Percentiles rank a stretch among this genome's conserved stretches.
Conservation (phyloP, 2,888 invertebrate genomes). For the Aporophyla lueneburgensis region DNA sequence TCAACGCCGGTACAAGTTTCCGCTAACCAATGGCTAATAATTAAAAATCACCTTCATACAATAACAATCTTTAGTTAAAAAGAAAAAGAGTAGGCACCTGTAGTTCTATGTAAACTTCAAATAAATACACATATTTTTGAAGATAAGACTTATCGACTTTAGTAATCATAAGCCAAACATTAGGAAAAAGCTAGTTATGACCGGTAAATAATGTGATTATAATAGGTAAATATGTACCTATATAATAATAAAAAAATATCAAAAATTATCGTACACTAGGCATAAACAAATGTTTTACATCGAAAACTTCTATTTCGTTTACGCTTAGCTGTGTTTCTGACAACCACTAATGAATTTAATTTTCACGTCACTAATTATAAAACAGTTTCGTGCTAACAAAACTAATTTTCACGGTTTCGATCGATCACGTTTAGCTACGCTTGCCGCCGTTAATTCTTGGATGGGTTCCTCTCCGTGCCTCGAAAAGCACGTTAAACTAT, state of each 20-base stretch:
- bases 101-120: not conserved
- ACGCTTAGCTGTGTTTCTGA: conserved; percentile 12
- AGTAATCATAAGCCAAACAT: not conserved
- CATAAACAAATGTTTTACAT: not conserved
- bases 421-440: too few relatives aligned
- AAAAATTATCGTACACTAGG: not conserved
- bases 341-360: conserved; percentile 24
- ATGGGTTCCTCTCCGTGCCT: too few relatives aligned
- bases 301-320: conserved; percentile 15
- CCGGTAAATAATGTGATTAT: not conserved
- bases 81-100: not conserved
- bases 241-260: not conserved
- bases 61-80: not conserved
- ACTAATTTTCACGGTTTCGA: conserved; percentile 2
- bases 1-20: too few relatives aligned
- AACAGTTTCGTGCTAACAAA: conserved; percentile 2
- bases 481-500: too few relatives aligned
- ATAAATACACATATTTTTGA: not conserved
- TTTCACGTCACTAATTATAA: conserved; percentile 1
- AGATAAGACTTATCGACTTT: not conserved
- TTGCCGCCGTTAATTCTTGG: too few relatives aligned
- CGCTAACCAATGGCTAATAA: not conserved
- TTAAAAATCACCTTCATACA: not conserved
- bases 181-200: not conserved
- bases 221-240: too few relatives aligned